Percentiles rank a stretch among this genome's conserved stretches.
phyloP scores from a whole-genome alignment of 2,888 invertebrate species.

The Diplazon laetatorius region DNA sequence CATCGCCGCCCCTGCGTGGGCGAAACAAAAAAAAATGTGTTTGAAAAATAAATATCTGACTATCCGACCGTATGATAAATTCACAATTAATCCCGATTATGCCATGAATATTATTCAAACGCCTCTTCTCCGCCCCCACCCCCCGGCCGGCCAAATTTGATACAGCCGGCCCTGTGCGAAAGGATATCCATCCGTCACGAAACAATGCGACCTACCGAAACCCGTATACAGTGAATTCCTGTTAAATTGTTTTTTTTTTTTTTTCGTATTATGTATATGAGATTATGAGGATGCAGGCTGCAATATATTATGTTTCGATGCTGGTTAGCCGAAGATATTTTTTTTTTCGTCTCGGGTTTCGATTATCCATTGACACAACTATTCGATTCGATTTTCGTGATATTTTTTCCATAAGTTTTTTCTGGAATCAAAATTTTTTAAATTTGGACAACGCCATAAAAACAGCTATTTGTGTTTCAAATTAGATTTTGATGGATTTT shows the following conservation, averaged over 20 bases:
- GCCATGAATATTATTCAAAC: conserved; percentile 30
- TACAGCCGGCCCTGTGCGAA: neutral
- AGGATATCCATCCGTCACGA: conserved; percentile 25
- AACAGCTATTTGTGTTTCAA: no score
- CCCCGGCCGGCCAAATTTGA: no score
- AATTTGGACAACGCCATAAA: no score
- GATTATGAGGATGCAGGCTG: neutral
- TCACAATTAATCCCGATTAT: conserved; percentile 58
- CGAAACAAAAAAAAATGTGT: no score
- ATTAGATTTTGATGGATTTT: no score
- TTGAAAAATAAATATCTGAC: conserved; percentile 48
- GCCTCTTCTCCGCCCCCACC: neutral
- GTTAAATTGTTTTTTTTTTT: conserved; percentile 16
- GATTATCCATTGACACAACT: conserved; percentile 36
- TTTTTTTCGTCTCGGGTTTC: conserved; percentile 3
- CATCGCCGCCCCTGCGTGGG: no score
- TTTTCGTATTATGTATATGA: conserved; percentile 18
- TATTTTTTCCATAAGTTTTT: no score
- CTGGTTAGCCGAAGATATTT: conserved; percentile 3
- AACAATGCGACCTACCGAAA: neutral
- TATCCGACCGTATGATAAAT: conserved; percentile 61
- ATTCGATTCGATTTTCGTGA: no score
- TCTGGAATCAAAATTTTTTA: no score
- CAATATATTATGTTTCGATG: conserved; percentile 19
- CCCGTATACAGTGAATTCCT: neutral